Conservation (phyloP, 2,888 invertebrate genomes). For the Eupithecia vulgata region DNA sequence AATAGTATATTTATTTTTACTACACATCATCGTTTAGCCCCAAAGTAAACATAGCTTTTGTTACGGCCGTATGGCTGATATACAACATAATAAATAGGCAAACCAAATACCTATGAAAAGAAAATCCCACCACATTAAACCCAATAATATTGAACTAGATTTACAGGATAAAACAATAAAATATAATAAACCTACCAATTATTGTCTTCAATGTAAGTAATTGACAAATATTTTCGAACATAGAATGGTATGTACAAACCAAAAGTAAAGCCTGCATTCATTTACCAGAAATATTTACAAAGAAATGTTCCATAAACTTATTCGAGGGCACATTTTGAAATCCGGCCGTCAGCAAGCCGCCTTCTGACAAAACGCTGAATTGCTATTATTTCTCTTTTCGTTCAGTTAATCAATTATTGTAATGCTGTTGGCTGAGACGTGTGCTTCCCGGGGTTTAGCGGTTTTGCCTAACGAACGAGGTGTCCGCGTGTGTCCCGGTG, state of each 20-base stretch:
- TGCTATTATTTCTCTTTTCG: conserved; percentile 81
- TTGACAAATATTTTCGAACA: background rate
- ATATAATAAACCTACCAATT: background rate
- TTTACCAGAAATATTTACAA: background rate
- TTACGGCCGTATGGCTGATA: background rate
- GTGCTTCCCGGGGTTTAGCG: conserved; percentile 59
- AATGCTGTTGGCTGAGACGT: conserved; percentile 78
- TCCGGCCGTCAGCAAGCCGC: conserved; percentile 41
- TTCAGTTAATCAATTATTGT: conserved; percentile 84
- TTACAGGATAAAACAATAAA: background rate
- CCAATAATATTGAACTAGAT: no score
- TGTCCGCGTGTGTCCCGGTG: conserved; percentile 15
- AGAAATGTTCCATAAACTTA: background rate
- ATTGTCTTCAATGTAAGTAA: background rate
- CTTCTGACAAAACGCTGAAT: conserved; percentile 78
- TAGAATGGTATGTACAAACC: background rate
- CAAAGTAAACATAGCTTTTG: background rate
- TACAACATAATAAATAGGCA: background rate
- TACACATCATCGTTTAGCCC: background rate
- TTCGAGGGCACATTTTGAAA: background rate
- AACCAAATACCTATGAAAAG: background rate
- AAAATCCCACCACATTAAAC: no score
- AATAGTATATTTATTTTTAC: background rate
- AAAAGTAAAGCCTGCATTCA: background rate
- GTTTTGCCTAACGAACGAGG: conserved; percentile 59